These are phyloP conservation scores for Hydractinia symbiolongicarpus DNA, from an alignment of 30 jellyfish, hydroid and myxozoan genomes.

Conservation along the genomic window DNA sequence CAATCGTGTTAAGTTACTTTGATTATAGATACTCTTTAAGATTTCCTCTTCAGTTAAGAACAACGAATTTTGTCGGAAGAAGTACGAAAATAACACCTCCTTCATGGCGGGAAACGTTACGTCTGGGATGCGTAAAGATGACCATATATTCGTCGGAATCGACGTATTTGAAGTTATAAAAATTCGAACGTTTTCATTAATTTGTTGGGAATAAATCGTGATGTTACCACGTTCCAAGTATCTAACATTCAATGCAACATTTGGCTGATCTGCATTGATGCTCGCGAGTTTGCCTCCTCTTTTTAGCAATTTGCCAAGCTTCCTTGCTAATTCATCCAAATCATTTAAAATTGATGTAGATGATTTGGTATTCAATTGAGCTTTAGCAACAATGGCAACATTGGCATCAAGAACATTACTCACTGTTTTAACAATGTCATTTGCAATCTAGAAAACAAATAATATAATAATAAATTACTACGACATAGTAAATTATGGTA, in stretches of 20 bases:
- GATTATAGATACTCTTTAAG: background rate
- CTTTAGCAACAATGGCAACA: background rate
- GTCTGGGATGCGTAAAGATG: too few species aligned
- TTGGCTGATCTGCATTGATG: background rate
- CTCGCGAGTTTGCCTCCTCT: background rate
- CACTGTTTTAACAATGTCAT: conserved; percentile 14
- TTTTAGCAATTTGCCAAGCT: background rate
- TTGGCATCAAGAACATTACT: conserved; percentile 19
- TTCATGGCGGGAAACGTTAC: too few species aligned
- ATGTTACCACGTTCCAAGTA: background rate
- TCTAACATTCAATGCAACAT: conserved; percentile 18
- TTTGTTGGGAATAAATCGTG: background rate
- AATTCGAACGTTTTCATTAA: too few species aligned
- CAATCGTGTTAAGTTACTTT: background rate
- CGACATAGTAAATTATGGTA: too few species aligned
- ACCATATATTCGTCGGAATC: too few species aligned
- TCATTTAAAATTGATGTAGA: conserved; percentile 19
- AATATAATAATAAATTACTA: background rate
- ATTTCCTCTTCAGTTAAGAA: background rate
- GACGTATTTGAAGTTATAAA: too few species aligned
- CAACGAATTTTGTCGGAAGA: conserved; percentile 14
- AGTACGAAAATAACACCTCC: conserved; percentile 6
- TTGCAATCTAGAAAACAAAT: background rate
- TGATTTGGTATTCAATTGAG: conserved; percentile 9
- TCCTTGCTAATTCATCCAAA: background rate